Evolutionary conservation across 2,888 invertebrate genomes (phyloP).

Genomic region (Listrodromus nycthemerus): DNA sequence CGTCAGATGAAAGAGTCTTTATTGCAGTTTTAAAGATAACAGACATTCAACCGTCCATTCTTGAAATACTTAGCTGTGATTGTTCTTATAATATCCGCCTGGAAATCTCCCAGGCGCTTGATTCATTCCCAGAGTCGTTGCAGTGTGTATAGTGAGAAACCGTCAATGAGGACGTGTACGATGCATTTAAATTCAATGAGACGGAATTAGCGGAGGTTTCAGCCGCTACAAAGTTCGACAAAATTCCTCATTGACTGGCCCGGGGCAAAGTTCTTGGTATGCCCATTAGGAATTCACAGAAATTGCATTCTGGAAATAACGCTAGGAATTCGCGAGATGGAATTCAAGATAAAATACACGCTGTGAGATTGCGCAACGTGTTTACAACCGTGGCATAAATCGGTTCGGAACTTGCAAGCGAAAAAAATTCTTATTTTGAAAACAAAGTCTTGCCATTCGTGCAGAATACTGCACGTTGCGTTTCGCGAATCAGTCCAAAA

Average conservation of each 20-base stretch:
- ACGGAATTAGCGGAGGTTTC: slow-evolving; percentile 14
- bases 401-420: not conserved
- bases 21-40: too few species aligned
- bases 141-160: not conserved
- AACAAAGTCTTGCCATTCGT: not conserved
- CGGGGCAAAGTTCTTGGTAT: slow-evolving; percentile 23
- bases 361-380: not conserved
- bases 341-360: too few species aligned
- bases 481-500: not conserved
- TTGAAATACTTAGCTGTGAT: too few species aligned
- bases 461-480: not conserved
- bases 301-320: slow-evolving; percentile 59
- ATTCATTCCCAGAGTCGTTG: too few species aligned
- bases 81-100: too few species aligned
- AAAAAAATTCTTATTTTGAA: not conserved
- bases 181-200: slow-evolving; percentile 1
- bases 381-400: not conserved
- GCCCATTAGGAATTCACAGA: slow-evolving; percentile 52
- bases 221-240: slow-evolving; percentile 26
- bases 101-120: too few species aligned
- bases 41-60: too few species aligned
- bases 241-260: slow-evolving; percentile 61
- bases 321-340: not conserved
- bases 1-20: too few species aligned
- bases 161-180: not conserved